Conservation (phyloP, 1,140 invertebrate species). For the Nasonia longicornis region DNA sequence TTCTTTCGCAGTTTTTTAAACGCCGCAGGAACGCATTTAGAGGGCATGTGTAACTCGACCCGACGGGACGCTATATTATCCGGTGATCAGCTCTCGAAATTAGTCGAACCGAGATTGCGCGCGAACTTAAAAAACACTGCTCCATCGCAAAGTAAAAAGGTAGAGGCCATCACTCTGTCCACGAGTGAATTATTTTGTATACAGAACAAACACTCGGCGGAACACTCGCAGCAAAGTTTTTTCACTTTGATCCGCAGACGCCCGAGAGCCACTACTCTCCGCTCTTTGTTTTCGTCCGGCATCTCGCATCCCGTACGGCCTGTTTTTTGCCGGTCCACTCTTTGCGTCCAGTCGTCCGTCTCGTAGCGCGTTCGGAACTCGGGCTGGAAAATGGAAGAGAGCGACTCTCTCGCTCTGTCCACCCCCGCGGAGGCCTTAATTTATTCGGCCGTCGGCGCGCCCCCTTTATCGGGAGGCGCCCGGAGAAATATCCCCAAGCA, state of each 20-base stretch:
- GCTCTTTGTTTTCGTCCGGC: not conserved
- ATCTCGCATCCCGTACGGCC: not conserved
- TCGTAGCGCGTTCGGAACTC: not conserved
- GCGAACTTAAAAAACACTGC: too few species aligned
- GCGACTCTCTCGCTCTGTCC: constrained; percentile 37
- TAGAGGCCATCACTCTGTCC: not conserved
- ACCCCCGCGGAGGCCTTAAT: constrained; percentile 55
- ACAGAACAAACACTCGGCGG: not conserved
- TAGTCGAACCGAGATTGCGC: too few species aligned
- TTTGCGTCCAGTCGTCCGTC: not conserved
- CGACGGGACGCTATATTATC: too few species aligned
- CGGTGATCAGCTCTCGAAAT: too few species aligned
- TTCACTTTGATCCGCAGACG: not conserved
- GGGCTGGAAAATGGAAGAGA: not conserved
- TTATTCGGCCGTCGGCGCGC: constrained; percentile 51
- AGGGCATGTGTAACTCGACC: too few species aligned
- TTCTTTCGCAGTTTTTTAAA: not conserved
- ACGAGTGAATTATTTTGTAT: constrained; percentile 36
- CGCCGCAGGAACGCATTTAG: too few species aligned
- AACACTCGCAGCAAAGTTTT: not conserved
- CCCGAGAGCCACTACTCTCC: not conserved
- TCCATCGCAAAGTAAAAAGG: too few species aligned
- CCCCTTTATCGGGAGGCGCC: constrained; percentile 46
- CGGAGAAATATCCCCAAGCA: constrained; percentile 37
- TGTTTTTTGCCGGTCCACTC: not conserved